Evolutionary conservation across 2,113 vertebrate species (phyloP), one percentile per base, ranked within the genome.

Genomic region (Phyllostomus hastatus): DNA sequence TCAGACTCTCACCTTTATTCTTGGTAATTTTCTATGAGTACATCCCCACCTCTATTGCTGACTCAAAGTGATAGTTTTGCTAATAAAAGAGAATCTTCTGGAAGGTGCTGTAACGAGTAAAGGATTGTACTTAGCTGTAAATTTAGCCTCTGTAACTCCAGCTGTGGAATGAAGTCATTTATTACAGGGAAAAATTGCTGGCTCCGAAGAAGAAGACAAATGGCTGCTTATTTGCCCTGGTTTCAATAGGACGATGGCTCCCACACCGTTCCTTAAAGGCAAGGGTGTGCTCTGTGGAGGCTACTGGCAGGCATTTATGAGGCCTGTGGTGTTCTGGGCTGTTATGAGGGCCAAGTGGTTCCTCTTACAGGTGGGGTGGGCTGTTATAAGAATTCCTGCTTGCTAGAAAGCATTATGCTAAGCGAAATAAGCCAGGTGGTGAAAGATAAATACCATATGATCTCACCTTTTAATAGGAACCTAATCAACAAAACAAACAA

Each of bases 71-170:
- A 72, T 94, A 85, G 82, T 95, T 96, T 96, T 90, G 81, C 94
- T 97, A 96, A 97, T 95, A 96, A 87, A 93, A 93, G 82, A 57
- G 59, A 96, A 78, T 85, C 54, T 31, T 97, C 72, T 73, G 78
- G 94, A 93, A 97, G 86, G 26, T 50, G 73, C 90, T 70, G 2
- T 67, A 95, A 89, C 0, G 54, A 78, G 84, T 91, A 88, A 95
- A 95, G 88, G 43, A 76, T 80, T 95, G 78, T 85, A 78, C 64
- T 82, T 57, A 88, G 75, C 90, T 81, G 38, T 79, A 83, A 59
- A 86, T 92, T 88, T 96, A 96, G 97, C 92, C 82, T 96, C 88
- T 94, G 94, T 61, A 28, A 85, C 82, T 95, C 90, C 81, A 95
- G 87, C 54, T 61, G 81, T 38, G 64, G 88, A 86, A 94, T 70